phyloP scores from a whole-genome alignment of 2,113 vertebrate genomes.

The Pseudorhombus dupliciocellatus region DNA sequence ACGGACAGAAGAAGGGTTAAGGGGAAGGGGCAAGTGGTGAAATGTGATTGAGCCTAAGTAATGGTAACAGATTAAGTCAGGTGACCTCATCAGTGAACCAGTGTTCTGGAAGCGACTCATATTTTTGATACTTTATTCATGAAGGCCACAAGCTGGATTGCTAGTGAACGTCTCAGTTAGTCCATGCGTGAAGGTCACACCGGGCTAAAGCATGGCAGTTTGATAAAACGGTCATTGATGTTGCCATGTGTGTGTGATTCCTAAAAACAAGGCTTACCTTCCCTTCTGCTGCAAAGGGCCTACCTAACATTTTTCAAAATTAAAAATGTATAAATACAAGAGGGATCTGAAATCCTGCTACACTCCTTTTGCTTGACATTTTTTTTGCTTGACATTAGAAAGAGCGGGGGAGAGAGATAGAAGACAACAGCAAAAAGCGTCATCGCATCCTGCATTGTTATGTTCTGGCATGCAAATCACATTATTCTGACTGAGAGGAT shows the following conservation, averaged over 20 bases:
- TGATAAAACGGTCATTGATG: background rate
- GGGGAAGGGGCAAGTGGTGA: too few relatives aligned
- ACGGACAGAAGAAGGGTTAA: too few relatives aligned
- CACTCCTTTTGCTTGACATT: background rate
- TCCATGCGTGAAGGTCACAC: constrained; percentile 28
- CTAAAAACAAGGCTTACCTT: constrained; percentile 7
- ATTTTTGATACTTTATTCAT: constrained; percentile 25
- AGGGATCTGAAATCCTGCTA: constrained; percentile 9
- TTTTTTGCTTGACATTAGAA: constrained; percentile 3
- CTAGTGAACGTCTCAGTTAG: constrained; percentile 4
- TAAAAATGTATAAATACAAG: constrained; percentile 24
- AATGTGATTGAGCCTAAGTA: background rate
- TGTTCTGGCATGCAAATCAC: constrained; percentile 20
- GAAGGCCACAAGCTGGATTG: constrained; percentile 4
- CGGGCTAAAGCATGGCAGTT: constrained; percentile 1
- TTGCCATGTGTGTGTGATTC: too few relatives aligned
- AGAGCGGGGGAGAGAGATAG: constrained; percentile 1
- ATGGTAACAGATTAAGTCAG: background rate
- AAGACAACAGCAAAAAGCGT: background rate
- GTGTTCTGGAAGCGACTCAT: background rate
- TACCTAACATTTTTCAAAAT: constrained; percentile 18
- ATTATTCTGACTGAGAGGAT: constrained; percentile 10
- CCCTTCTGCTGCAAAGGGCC: constrained; percentile 3
- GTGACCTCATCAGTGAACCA: background rate
- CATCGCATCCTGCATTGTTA: background rate